Percentiles rank a stretch among this genome's conserved stretches.
Evolutionary conservation across 2,888 invertebrate genomes (phyloP).

Genomic region (Junonia oenone): DNA sequence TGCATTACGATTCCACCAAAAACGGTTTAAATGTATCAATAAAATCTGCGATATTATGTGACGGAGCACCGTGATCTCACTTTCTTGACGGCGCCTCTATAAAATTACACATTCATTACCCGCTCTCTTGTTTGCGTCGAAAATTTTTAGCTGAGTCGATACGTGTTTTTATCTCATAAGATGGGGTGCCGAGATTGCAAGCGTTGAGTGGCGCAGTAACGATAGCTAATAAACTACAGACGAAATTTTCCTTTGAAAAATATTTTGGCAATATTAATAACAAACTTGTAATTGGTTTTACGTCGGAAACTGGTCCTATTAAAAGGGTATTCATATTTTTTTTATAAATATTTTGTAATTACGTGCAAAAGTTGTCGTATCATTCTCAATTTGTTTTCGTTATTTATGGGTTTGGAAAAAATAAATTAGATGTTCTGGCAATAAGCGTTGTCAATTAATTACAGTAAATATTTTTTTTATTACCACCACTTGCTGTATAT

Average conservation of each 20-base stretch:
- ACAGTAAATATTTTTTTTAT: no score
- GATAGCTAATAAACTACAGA: conserved; percentile 49
- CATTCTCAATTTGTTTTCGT: neutral
- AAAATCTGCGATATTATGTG: conserved; percentile 63
- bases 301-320: neutral
- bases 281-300: neutral
- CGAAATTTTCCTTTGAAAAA: conserved; percentile 37
- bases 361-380: neutral
- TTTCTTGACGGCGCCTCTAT: conserved; percentile 50
- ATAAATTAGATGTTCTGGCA: neutral
- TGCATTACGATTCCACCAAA: conserved; percentile 60
- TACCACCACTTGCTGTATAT: neutral
- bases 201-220: conserved; percentile 46
- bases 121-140: conserved; percentile 52
- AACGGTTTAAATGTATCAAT: conserved; percentile 53
- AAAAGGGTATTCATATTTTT: neutral
- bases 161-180: conserved; percentile 53
- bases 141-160: conserved; percentile 55
- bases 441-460: neutral
- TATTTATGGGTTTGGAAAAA: neutral
- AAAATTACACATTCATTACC: conserved; percentile 61
- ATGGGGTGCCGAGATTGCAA: conserved; percentile 67
- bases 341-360: neutral
- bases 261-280: neutral
- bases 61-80: conserved; percentile 50